phyloP scores from a whole-genome alignment of 2,888 invertebrate species.

The Chaitophorus viminalis region DNA sequence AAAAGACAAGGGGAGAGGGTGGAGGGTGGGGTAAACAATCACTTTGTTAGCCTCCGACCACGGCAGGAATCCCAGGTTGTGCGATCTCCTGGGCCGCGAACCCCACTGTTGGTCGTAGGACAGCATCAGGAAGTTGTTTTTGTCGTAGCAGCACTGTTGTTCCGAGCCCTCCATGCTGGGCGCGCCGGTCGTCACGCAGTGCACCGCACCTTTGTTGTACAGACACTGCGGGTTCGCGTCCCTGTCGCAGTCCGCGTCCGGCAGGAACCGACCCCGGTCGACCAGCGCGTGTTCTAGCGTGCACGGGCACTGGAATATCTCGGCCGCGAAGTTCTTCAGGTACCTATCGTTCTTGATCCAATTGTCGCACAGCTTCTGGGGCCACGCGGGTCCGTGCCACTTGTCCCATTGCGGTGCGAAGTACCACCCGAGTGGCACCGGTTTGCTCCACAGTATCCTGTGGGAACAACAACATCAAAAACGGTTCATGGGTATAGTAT shows the following conservation, averaged over 20 bases:
- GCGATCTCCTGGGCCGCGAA: slow-evolving; percentile 83
- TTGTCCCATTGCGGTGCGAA: slow-evolving; percentile 89
- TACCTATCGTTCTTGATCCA: slow-evolving; percentile 89
- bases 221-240: slow-evolving; percentile 89
- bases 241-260: slow-evolving; percentile 90
- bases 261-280: slow-evolving; percentile 92
- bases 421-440: slow-evolving; percentile 93
- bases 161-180: slow-evolving; percentile 91
- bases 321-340: slow-evolving; percentile 85
- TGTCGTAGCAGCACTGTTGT: slow-evolving; percentile 98
- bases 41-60: slow-evolving; percentile 95
- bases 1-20: too few species aligned
- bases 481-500: too few species aligned
- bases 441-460: slow-evolving; percentile 86
- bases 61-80: slow-evolving; percentile 90
- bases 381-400: slow-evolving; percentile 83
- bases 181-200: slow-evolving; percentile 91
- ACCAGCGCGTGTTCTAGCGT: slow-evolving; percentile 87
- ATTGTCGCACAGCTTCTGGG: slow-evolving; percentile 83
- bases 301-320: slow-evolving; percentile 86
- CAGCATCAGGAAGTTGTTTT: slow-evolving; percentile 88
- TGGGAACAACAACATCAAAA: slow-evolving; percentile 64
- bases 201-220: slow-evolving; percentile 88
- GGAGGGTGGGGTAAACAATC: too few species aligned
- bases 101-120: slow-evolving; percentile 97